Base-by-base conservation (phyloP, 53 echinoderm and acorn worm genomes). In the Astropecten irregularis region DNA sequence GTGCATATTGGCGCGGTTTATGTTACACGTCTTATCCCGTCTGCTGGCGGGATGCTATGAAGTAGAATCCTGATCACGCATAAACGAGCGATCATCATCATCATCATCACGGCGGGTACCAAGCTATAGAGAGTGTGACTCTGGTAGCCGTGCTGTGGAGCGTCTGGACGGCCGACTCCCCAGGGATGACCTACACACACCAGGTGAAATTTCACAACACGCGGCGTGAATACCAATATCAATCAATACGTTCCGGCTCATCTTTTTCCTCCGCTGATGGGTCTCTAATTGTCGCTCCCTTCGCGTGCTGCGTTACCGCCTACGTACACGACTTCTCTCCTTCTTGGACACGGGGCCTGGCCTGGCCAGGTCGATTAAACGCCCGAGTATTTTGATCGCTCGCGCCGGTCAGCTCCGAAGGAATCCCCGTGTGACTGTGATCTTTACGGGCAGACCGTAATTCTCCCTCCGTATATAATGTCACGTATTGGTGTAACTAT, bases 151-250 rank as follows among this genome's bases (percentile, higher is more conserved):
- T 33, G 71, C 31, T 34, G 71, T 50, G 42, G 49, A 71, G 52
- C 52, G 33, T 32, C 31, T 2, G 21, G 28, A 58, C 34, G 30
- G 52, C 52, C 51, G 21, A 32, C 52, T 71, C 71, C 71, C 28
- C 23, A 34, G 71, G 71, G 71, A 71, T 71, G 51, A 33, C 51
- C n/a, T n/a, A n/a, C n/a, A 51, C 21, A 9, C 1, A 52, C 32
- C 23, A 71, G 71, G 71, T 71, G 71, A 71, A 71, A 52, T 71
- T 71, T 51, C 71, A 71, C 71, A 71, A 71, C 50, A 50, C 71
- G 50, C 71, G 71, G 50, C 71, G 71, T 22, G 51, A 50, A 71
- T 52, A 71, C 71, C 70, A 71, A 71, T 71, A 71, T 71, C 71
- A 71, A 71, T 71, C 71, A 71, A 71, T 71, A 71, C 14, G 22